Evolutionary conservation across 2,797 vertebrate species (phyloP).

Genomic region (Nasua narica): DNA sequence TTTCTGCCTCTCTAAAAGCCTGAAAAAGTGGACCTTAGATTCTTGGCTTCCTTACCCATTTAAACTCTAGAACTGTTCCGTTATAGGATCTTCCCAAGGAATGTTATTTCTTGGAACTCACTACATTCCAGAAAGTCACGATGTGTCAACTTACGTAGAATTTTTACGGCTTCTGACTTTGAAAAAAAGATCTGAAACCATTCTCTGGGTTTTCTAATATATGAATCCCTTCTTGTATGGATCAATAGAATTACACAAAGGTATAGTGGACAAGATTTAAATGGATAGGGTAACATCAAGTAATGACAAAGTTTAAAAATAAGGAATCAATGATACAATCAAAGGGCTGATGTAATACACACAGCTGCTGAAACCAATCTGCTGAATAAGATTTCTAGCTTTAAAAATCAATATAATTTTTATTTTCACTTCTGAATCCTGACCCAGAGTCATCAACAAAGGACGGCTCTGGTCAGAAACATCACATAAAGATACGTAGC

Average conservation of each 20-base stretch:
- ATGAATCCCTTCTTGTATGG: background rate
- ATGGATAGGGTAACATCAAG: background rate
- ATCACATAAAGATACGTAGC: background rate
- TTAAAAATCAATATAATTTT: background rate
- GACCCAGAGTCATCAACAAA: background rate
- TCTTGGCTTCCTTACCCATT: background rate
- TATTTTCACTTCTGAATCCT: slow-evolving; percentile 20
- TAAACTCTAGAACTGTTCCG: slow-evolving; percentile 4
- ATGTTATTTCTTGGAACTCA: background rate
- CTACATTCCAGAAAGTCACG: background rate
- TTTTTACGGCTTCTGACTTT: background rate
- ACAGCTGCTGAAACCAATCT: background rate
- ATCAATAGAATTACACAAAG: background rate
- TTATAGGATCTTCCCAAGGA: background rate
- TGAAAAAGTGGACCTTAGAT: background rate
- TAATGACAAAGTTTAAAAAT: background rate
- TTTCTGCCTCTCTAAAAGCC: background rate
- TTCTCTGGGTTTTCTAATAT: slow-evolving; percentile 10
- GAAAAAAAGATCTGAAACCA: background rate
- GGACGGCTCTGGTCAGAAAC: background rate
- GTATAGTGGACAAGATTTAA: background rate
- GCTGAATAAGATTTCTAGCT: background rate
- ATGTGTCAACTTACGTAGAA: background rate
- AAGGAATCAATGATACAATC: background rate
- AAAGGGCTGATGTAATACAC: background rate